Percentiles rank a stretch among this genome's conserved stretches.
These are phyloP conservation scores for Phaetusa simplex DNA, from an alignment of 2,113 vertebrate genomes.

Conservation along the genomic window DNA sequence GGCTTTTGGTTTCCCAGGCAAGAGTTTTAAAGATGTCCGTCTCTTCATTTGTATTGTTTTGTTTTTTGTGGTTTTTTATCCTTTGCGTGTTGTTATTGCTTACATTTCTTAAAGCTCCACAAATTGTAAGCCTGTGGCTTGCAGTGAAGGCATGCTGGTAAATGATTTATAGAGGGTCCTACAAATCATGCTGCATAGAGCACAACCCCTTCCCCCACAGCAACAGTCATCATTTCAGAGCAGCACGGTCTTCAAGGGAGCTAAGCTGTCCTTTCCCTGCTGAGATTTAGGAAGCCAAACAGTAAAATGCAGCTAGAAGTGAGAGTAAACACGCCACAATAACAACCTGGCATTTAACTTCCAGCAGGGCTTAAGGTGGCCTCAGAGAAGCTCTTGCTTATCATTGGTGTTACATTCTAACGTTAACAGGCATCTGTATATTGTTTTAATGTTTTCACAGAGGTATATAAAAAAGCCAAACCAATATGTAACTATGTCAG, in stretches of 20 bases:
- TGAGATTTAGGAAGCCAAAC: slow-evolving; percentile 26
- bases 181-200: slow-evolving; percentile 33
- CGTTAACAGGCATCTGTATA: background rate
- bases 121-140: background rate
- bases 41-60: background rate
- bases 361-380: slow-evolving; percentile 25
- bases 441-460: background rate
- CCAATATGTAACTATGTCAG: background rate
- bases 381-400: background rate
- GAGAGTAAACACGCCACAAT: background rate
- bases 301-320: slow-evolving; percentile 24
- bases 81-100: background rate
- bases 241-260: background rate
- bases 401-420: background rate
- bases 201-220: slow-evolving; percentile 25
- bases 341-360: background rate
- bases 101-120: background rate
- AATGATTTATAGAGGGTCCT: slow-evolving; percentile 58
- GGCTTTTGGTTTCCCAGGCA: background rate
- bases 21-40: background rate
- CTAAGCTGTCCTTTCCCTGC: slow-evolving; percentile 5
- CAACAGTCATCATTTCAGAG: slow-evolving; percentile 32
- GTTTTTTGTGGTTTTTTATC: background rate
- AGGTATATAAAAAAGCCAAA: background rate
- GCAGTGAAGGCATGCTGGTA: slow-evolving; percentile 13